Evolutionary conservation across 2,113 vertebrate species (phyloP), one percentile per base, ranked within the genome.

Genomic region (Pipra filicauda): DNA sequence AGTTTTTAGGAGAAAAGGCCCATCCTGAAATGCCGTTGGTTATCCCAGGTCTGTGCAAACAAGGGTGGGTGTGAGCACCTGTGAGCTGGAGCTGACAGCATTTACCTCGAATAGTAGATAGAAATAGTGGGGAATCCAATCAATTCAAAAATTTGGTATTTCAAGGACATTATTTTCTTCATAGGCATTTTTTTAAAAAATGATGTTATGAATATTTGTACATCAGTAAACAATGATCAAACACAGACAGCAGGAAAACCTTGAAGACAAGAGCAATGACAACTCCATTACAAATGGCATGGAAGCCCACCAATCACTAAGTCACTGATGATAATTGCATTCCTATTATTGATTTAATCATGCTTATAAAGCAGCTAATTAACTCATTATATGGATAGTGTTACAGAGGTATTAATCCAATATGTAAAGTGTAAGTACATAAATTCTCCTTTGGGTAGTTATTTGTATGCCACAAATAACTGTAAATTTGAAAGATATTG

Each of bases 281-380:
- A 27, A 84, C 16, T 16, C 27, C 23, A 21, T 83, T 79, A 64
- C 30, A 64, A 35, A 74, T n/a, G 41, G 16, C 35, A 69, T 81
- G 23, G 43, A 62, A 64, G 16, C n/a, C 48, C 59, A 80, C 8
- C 30, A 51, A 64, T 31, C 35, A 30, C 41, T 61, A 79, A 83
- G 44, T 81, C 44, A 70, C 35, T 83, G 33, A 30, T 90, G 43
- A 88, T 62, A 83, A 74, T 69, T 67, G 18, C 20, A 69, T 33
- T 92, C 35, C 66, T 69, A 33, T 39, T 95, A 85, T 73, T 91
- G 62, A 75, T 84, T 91, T 81, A 84, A 79, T 88, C 44, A 33
- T 61, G 44, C 31, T 77, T 91, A 77, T 89, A 91, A 81, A 90
- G 31, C 31, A 67, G 24, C 39, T 80, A 49, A 91, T 86, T 88